These are phyloP conservation scores for Agrotis segetum DNA, from an alignment of 2,888 invertebrate species.

Conservation along the genomic window DNA sequence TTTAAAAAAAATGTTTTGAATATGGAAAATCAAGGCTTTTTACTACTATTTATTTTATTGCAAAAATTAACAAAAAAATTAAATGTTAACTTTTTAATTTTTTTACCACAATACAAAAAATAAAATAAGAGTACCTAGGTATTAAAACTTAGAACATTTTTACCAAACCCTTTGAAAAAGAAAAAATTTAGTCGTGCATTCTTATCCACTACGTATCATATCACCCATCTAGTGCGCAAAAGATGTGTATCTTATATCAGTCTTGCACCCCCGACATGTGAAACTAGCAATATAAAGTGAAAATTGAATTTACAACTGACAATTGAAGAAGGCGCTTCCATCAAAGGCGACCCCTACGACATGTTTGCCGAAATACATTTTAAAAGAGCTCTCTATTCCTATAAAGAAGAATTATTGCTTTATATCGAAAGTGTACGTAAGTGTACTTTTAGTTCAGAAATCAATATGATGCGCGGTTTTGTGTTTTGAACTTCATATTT, in stretches of 20 bases:
- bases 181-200: not conserved
- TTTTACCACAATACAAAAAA: no score
- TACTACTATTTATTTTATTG: not conserved
- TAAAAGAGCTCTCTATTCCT: constrained; percentile 80
- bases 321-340: constrained; percentile 88
- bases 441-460: constrained; percentile 25
- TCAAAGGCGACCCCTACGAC: constrained; percentile 87
- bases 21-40: not conserved
- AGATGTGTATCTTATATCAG: constrained; percentile 60
- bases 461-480: constrained; percentile 9
- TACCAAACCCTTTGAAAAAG: not conserved
- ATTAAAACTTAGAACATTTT: not conserved
- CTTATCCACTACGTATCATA: constrained; percentile 20
- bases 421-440: constrained; percentile 45
- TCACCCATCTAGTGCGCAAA: constrained; percentile 45
- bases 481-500: not conserved
- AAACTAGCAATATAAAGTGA: constrained; percentile 88
- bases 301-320: constrained; percentile 91
- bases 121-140: not conserved
- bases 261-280: constrained; percentile 79
- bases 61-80: no score
- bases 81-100: no score
- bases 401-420: constrained; percentile 64
- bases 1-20: no score
- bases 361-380: constrained; percentile 86